These are phyloP conservation scores for Cyprinodon diabolis DNA, from an alignment of 2,797 vertebrate genomes.

Conservation along the genomic window DNA sequence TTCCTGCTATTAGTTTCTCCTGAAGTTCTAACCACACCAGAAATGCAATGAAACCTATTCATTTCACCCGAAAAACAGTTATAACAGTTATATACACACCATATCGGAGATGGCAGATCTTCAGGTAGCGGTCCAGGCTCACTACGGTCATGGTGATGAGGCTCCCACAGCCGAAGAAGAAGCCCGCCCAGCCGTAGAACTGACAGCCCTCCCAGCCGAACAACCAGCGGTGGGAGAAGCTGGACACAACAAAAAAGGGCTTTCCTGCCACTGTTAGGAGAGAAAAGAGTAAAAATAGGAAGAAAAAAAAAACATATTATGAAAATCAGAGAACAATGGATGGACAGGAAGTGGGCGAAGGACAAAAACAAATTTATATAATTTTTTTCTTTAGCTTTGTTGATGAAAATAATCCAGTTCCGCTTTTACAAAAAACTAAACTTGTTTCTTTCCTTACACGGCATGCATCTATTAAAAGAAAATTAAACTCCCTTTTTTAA, in stretches of 20 bases:
- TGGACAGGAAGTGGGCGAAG: too few species aligned
- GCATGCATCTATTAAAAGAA: too few species aligned
- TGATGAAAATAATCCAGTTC: too few species aligned
- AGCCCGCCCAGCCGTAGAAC: constrained; percentile 94
- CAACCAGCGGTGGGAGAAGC: constrained; percentile 92
- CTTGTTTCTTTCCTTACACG: too few species aligned
- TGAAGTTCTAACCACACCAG: too few species aligned
- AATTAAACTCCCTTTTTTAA: too few species aligned
- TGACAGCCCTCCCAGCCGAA: constrained; percentile 93
- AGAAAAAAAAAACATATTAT: background rate
- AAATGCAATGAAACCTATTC: too few species aligned
- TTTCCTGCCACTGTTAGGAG: constrained; percentile 87
- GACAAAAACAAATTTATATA: too few species aligned
- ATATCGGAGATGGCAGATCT: constrained; percentile 93
- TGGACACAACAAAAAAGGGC: constrained; percentile 91
- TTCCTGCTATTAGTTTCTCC: too few species aligned
- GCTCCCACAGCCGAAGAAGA: constrained; percentile 96
- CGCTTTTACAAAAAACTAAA: too few species aligned
- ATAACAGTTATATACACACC: constrained; percentile 71
- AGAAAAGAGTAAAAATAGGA: background rate
- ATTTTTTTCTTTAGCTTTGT: too few species aligned
- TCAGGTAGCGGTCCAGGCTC: constrained; percentile 93
- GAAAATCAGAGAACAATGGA: background rate
- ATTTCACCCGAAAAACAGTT: too few species aligned
- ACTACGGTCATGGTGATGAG: constrained; percentile 95